Evolutionary conservation across 1,140 invertebrate species (phyloP), one percentile per base, ranked within the genome.

Genomic region (Tetranychus cinnabarinus): DNA sequence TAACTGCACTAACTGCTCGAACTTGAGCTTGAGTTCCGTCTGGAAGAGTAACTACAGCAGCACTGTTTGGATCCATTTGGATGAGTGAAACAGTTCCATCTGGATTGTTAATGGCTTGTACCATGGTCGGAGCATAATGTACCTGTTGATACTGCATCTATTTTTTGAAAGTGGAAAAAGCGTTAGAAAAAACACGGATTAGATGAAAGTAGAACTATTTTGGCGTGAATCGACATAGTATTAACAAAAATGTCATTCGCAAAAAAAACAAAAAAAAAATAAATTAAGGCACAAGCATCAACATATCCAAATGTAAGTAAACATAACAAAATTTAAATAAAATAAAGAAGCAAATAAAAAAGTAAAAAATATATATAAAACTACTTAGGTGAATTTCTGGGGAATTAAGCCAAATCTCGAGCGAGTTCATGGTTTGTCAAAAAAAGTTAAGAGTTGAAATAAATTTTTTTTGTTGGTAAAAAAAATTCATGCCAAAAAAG

Each of bases 31-130:
- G 91, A 62, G 89, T 93, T 58, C 91, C 91, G 74, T 96, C 91
- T 2, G 89, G 86, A 69, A 96, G 77, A 33, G 89, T 93, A 64
- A 95, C 91, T 66, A 95, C 88, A 50, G 66, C 64, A 42, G 88
- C 85, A 73, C 86, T 88, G 68, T 83, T 88, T 47, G 89, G 87
- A 77, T 96, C 90, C 60, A 96, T 86, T 74, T 95, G 90, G 64
- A 96, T 91, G 59, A 96, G 84, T 36, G 89, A 93, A 55, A 97
- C 87, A 4, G 88, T 88, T 63, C 91, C 91, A 77, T 97, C 91
- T 4, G 89, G 85, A 76, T 96, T 96, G 65, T 86, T 90, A 70
- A 93, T 92, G 3, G 88, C 91, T 71, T 95, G 90, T 36, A 95
- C 79, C 68, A 96, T 85, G n/a, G 88, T 83, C 56, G 86, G 85